A percentile compares a stretch with the other conserved stretches of the same genome.
These are phyloP conservation scores for Drosophila acutilabella DNA, from an alignment of 2,888 invertebrate genomes.

Conservation along the genomic window DNA sequence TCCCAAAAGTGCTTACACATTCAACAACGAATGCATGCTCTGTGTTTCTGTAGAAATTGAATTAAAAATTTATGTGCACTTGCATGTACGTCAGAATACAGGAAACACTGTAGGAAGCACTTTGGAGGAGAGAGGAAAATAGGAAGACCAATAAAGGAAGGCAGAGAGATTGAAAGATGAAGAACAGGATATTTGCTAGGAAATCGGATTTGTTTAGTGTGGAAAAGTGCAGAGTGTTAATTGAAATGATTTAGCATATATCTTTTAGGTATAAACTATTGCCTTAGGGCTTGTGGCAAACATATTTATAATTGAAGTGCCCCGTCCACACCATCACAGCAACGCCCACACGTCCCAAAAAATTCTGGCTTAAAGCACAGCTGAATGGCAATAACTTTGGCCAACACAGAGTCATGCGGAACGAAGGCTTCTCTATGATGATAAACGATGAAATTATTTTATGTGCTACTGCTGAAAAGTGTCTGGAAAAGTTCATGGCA, in stretches of 20 bases:
- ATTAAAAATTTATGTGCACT: conserved; percentile 55
- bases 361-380: background rate
- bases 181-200: conserved; percentile 3
- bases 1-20: conserved; percentile 31
- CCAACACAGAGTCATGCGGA: background rate
- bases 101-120: background rate
- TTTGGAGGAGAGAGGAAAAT: background rate
- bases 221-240: conserved; percentile 28
- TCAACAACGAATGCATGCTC: conserved; percentile 7
- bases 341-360: background rate
- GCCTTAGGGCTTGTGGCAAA: background rate
- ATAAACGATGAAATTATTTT: conserved; percentile 6
- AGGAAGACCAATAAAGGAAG: background rate
- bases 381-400: conserved; percentile 2
- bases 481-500: conserved; percentile 1
- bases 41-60: conserved; percentile 56
- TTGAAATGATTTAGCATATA: conserved; percentile 36
- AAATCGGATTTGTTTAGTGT: conserved; percentile 38
- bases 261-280: background rate
- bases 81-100: conserved; percentile 9
- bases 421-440: background rate
- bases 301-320: background rate
- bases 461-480: background rate
- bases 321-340: background rate
- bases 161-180: background rate